A percentile compares a stretch with the other conserved stretches of the same genome.
Evolutionary conservation across 2,113 vertebrate species (phyloP).

Genomic region (Peromyscus maniculatus): DNA sequence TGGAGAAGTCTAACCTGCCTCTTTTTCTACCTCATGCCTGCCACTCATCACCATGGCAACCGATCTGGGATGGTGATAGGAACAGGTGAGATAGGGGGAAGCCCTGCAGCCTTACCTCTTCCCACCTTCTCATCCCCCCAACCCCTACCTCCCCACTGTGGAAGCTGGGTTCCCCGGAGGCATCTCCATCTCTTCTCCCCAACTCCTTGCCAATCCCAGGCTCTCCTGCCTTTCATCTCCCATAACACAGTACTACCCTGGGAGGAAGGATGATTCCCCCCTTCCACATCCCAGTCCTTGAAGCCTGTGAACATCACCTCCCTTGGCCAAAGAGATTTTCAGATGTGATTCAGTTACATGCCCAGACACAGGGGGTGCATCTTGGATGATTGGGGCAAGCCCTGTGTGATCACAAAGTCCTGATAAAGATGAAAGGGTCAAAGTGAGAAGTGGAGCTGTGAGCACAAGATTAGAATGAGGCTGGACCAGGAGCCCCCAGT

Average conservation of each 20-base stretch:
- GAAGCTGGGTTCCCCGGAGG: neutral
- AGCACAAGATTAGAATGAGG: neutral
- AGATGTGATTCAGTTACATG: neutral
- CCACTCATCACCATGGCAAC: neutral
- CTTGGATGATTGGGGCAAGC: neutral
- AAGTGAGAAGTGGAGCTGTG: neutral
- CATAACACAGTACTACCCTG: neutral
- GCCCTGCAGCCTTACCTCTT: neutral
- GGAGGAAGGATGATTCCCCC: neutral
- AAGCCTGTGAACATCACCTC: neutral
- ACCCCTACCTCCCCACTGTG: too few relatives aligned
- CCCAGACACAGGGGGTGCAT: neutral
- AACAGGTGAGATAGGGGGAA: neutral
- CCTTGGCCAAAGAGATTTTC: neutral
- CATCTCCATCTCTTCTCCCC: neutral
- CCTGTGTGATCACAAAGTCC: neutral
- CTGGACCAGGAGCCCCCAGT: neutral
- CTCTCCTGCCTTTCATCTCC: neutral
- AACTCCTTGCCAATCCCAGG: neutral
- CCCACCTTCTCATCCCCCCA: too few relatives aligned
- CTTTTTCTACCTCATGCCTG: neutral
- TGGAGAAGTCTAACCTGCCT: neutral
- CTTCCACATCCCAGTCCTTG: neutral
- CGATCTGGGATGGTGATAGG: neutral
- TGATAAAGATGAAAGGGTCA: neutral